Evolutionary conservation across 2,888 invertebrate species (phyloP), one percentile per base, ranked within the genome.

Genomic region (Steromphala cineraria): DNA sequence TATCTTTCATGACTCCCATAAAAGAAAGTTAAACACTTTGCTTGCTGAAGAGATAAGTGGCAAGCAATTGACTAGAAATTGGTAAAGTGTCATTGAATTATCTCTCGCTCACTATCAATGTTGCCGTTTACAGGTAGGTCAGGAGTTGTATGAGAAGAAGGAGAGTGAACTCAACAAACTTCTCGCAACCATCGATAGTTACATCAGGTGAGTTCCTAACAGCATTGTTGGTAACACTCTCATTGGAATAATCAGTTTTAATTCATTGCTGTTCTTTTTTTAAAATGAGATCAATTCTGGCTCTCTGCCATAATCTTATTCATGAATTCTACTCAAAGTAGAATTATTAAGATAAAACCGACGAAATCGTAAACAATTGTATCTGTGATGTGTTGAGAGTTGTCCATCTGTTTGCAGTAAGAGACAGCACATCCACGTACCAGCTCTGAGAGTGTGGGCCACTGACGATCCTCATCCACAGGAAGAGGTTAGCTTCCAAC

Each of bases 91-190:
- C 1, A 46, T 10, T 13, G 46, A 10, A 13, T 1, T 10, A 8
- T 46, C 10, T 46, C 13, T 1, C 46, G 1, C 10, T 46, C 13
- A 1, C 10, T 46, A 76, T 78, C 71, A 19, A 52, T 24, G 40
- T n/a, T n/a, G n/a, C n/a, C n/a, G n/a, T n/a, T n/a, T 82, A 13
- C 89, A 94, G 94, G 98, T 99, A 5, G 99, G 99, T 0, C 95
- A 97, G 86, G 99, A 99, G 93, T 94, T 99, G 52, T 98, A 97
- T 93, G 99, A 99, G 93, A 99, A 99, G 93, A 98, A 98, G 90
- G 98, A 98, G 93, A 96, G 96, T 82, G 97, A 98, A 79, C 94
- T 99, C 82, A 98, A 98, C 88, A 96, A 97, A 88, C 94, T 99
- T 77, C 94, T 99, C 88, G 96, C 97, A 10, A 97, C 97, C 15